Base-by-base conservation (phyloP, 2,797 vertebrate species). In the Esox masquinongy region DNA sequence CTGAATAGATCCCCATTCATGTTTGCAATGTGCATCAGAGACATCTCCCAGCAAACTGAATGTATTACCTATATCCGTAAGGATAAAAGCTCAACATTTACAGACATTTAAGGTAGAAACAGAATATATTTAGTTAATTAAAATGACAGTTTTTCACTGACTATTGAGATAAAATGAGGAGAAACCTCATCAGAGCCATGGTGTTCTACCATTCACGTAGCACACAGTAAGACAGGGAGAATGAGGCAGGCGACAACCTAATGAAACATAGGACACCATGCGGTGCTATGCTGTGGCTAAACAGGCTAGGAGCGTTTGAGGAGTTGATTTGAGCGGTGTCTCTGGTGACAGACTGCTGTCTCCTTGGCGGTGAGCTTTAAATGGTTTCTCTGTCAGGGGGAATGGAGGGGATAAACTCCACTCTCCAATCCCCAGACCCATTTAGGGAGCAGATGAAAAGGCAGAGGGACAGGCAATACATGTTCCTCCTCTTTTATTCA, bases 371-470 rank as follows among this genome's bases (percentile, higher is more conserved):
- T 70, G 81, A 56, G 86, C 80, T 87, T 85, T 92, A 92, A 93
- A 93, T 87, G 90, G 90, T 90, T 92, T 89, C 87, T 87, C 81
- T 90, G 90, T 91, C 90, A 76, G 59, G 78, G 75, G 71, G 86
- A 87, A 81, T 79, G 85, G 85, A 70, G 83, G 88, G 90, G 91
- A 92, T 93, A 90, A 93, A 93, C 90, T 93, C 88, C 91, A 89
- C 91, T 90, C 88, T 89, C 85, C 91, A 90, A 92, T 91, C 91
- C 91, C 89, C 89, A 81, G 87, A 88, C 89, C 92, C 89, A 89
- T 93, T 93, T 91, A 91, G 88, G 84, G 80, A 85, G 89, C 90
- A 90, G 90, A 92, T 91, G 90, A 90, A 93, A 91, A 92, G 90
- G 86, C 88, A 64, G 89, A 85, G 77, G 78, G 91, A 92, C 92